These are phyloP conservation scores for Chrysina gloriosa DNA, from an alignment of 2,888 invertebrate species.

Conservation along the genomic window DNA sequence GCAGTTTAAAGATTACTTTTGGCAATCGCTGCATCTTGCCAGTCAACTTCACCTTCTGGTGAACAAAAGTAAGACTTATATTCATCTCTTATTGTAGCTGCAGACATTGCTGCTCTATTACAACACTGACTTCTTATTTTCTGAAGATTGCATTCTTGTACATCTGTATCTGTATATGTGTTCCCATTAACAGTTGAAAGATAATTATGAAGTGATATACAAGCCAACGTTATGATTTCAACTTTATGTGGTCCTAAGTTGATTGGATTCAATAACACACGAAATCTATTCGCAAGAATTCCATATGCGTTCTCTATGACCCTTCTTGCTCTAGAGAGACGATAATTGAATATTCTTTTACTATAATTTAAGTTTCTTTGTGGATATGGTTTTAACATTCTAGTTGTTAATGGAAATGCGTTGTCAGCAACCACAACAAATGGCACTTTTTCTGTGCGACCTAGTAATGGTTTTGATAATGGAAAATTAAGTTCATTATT, in stretches of 20 bases:
- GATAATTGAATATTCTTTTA: slow-evolving; percentile 47
- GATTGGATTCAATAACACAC: slow-evolving; percentile 47
- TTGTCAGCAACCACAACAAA: slow-evolving; percentile 17
- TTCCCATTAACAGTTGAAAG: too few relatives aligned
- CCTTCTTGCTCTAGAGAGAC: slow-evolving; percentile 46
- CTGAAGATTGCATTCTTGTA: too few relatives aligned
- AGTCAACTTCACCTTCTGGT: too few relatives aligned
- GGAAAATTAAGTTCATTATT: slow-evolving; percentile 43
- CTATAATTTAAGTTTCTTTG: slow-evolving; percentile 41
- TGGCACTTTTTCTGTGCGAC: slow-evolving; percentile 32
- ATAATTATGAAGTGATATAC: slow-evolving; percentile 8
- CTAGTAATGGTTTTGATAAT: slow-evolving; percentile 37
- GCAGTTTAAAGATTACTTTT: too few relatives aligned
- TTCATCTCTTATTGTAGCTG: too few relatives aligned
- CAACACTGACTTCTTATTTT: too few relatives aligned
- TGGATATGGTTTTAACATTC: slow-evolving; percentile 22
- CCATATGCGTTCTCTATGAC: slow-evolving; percentile 51
- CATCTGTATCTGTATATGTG: too few relatives aligned
- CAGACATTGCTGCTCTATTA: too few relatives aligned
- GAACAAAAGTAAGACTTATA: too few relatives aligned
- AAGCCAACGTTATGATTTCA: slow-evolving; percentile 15
- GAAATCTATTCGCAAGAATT: slow-evolving; percentile 44
- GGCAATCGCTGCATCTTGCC: too few relatives aligned
- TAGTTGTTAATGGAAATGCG: slow-evolving; percentile 14
- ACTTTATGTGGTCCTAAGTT: slow-evolving; percentile 9